Percentiles rank a stretch among this genome's conserved stretches.
Evolutionary conservation across 2,888 invertebrate species (phyloP).

Genomic region (Thyatira batis): DNA sequence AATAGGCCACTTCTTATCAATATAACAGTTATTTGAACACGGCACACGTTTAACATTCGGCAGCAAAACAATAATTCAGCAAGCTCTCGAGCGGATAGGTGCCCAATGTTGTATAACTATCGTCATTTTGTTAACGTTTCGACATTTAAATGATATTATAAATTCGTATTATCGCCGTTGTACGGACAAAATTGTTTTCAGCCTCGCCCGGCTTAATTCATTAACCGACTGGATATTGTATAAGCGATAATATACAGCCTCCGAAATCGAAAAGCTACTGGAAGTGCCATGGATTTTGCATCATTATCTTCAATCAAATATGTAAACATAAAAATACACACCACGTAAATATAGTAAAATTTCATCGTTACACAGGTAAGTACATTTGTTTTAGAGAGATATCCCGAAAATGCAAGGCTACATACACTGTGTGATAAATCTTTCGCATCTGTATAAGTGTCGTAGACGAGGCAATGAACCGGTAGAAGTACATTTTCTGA

Average conservation of each 20-base stretch:
- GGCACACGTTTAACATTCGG: constrained; percentile 18
- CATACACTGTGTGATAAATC: too few species aligned
- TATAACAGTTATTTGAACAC: neutral
- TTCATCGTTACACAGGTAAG: too few species aligned
- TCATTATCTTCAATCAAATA: too few species aligned
- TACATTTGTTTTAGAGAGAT: too few species aligned
- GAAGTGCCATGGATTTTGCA: neutral
- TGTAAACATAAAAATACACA: too few species aligned
- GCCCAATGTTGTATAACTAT: constrained; percentile 44
- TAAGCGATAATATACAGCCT: constrained; percentile 44
- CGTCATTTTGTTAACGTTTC: constrained; percentile 59
- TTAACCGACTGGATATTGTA: constrained; percentile 61
- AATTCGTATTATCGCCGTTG: constrained; percentile 71
- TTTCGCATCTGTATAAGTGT: too few species aligned
- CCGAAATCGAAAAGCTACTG: constrained; percentile 7
- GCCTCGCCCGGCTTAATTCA: constrained; percentile 64
- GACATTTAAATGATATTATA: constrained; percentile 77
- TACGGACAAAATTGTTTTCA: constrained; percentile 71
- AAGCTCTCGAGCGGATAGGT: constrained; percentile 13
- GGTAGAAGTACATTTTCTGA: too few species aligned
- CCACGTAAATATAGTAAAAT: too few species aligned
- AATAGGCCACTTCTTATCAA: neutral
- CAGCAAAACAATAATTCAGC: constrained; percentile 16
- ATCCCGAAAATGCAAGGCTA: too few species aligned
- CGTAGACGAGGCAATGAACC: too few species aligned